Conservation (phyloP, 2,888 invertebrate genomes). For the Stenodema calcarata region DNA sequence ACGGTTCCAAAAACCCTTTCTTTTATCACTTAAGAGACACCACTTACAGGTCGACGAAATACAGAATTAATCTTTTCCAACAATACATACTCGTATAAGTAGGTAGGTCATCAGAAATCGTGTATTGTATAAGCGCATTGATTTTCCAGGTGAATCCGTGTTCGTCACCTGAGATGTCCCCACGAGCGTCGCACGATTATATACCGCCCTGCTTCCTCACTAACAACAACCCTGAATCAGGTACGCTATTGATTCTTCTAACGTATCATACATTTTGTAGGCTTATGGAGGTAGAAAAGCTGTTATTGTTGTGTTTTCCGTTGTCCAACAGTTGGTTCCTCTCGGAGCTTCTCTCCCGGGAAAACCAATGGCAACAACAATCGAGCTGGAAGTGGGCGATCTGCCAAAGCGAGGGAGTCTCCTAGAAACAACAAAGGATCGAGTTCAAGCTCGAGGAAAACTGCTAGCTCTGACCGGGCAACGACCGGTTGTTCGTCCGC, state of each 20-base stretch:
- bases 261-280: too few species aligned
- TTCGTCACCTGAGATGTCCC: slow-evolving; percentile 63
- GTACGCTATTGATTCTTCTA: background rate
- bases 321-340: slow-evolving; percentile 54
- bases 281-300: too few species aligned
- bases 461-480: slow-evolving; percentile 52
- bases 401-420: slow-evolving; percentile 55
- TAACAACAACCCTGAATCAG: slow-evolving; percentile 56
- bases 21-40: too few species aligned
- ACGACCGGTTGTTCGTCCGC: slow-evolving; percentile 25
- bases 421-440: slow-evolving; percentile 55
- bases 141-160: slow-evolving; percentile 60
- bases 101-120: too few species aligned
- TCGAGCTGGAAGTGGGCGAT: slow-evolving; percentile 55
- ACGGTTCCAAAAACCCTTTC: too few species aligned
- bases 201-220: slow-evolving; percentile 64
- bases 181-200: slow-evolving; percentile 64
- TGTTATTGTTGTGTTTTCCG: too few species aligned
- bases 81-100: too few species aligned
- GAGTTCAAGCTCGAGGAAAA: slow-evolving; percentile 56
- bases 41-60: too few species aligned
- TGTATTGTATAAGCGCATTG: too few species aligned
- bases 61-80: too few species aligned
- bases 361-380: slow-evolving; percentile 56
- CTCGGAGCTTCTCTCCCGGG: slow-evolving; percentile 59